phyloP scores from a whole-genome alignment of 2,888 invertebrate genomes.

The Cabera pusaria region DNA sequence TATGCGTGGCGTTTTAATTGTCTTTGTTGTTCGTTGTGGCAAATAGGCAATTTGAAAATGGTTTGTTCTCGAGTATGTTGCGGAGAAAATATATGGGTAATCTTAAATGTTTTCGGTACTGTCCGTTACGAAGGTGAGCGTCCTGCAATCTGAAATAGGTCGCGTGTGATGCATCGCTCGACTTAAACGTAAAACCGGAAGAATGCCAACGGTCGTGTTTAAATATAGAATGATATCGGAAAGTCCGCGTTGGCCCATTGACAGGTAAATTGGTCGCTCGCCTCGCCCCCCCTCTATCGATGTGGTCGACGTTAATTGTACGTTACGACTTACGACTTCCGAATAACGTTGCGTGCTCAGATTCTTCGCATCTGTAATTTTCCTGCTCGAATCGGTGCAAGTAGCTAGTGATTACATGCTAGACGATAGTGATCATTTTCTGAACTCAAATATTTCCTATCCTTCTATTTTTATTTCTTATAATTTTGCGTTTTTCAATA shows the following conservation, averaged over 20 bases:
- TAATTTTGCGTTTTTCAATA: too few relatives aligned
- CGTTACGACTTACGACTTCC: constrained; percentile 22
- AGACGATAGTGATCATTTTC: too few relatives aligned
- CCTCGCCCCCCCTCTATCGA: constrained; percentile 23
- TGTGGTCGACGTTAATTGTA: constrained; percentile 24
- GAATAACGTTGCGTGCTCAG: constrained; percentile 20
- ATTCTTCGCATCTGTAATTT: constrained; percentile 15
- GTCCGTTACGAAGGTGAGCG: constrained; percentile 1
- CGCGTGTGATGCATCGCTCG: constrained; percentile 5
- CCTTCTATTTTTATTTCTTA: too few relatives aligned
- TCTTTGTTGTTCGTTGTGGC: constrained; percentile 20
- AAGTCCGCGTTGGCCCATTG: constrained; percentile 19
- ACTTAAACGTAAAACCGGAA: constrained; percentile 5
- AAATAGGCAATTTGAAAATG: constrained; percentile 11
- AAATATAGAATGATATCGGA: constrained; percentile 10
- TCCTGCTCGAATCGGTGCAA: too few relatives aligned
- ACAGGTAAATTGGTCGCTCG: constrained; percentile 22
- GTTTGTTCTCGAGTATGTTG: too few relatives aligned
- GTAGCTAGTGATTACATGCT: too few relatives aligned
- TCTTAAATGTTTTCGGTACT: neutral
- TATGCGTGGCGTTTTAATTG: constrained; percentile 22
- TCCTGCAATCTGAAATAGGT: constrained; percentile 18
- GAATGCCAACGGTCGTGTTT: constrained; percentile 2
- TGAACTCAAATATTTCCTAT: too few relatives aligned
- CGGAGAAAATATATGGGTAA: constrained; percentile 1